Percentiles rank a stretch among this genome's conserved stretches.
These are phyloP conservation scores for Himalopsyche anomala DNA, from an alignment of 2,888 invertebrate species.

Conservation along the genomic window DNA sequence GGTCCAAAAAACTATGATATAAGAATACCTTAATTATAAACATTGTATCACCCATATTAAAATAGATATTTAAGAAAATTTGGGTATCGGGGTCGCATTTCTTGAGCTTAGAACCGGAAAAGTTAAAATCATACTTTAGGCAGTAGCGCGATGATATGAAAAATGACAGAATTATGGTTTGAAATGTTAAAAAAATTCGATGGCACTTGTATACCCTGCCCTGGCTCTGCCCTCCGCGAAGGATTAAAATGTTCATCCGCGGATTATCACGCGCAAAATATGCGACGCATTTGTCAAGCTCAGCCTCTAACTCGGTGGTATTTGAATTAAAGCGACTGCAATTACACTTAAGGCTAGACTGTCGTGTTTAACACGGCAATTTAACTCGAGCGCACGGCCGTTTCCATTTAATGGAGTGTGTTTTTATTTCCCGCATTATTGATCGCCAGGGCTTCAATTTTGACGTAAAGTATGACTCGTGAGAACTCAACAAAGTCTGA, in stretches of 20 bases:
- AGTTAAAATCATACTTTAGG: too few relatives aligned
- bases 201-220: neutral
- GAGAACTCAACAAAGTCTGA: neutral
- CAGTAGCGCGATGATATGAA: too few relatives aligned
- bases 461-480: neutral
- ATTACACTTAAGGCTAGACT: conserved; percentile 48
- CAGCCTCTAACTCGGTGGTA: conserved; percentile 50
- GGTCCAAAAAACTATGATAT: too few relatives aligned
- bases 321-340: conserved; percentile 54
- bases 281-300: conserved; percentile 62
- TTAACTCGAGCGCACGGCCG: conserved; percentile 1
- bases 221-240: neutral
- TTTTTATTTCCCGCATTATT: conserved; percentile 24
- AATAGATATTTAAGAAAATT: too few relatives aligned
- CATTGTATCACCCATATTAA: too few relatives aligned
- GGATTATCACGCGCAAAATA: conserved; percentile 59
- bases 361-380: conserved; percentile 40
- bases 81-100: too few relatives aligned
- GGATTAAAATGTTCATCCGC: conserved; percentile 53
- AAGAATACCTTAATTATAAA: too few relatives aligned
- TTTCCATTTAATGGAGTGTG: conserved; percentile 32
- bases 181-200: neutral
- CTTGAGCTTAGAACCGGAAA: too few relatives aligned
- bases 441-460: conserved; percentile 4
- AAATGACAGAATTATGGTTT: too few relatives aligned